Base-by-base conservation (phyloP, 2,797 vertebrate species). In the Gobionotothen gibberifrons region DNA sequence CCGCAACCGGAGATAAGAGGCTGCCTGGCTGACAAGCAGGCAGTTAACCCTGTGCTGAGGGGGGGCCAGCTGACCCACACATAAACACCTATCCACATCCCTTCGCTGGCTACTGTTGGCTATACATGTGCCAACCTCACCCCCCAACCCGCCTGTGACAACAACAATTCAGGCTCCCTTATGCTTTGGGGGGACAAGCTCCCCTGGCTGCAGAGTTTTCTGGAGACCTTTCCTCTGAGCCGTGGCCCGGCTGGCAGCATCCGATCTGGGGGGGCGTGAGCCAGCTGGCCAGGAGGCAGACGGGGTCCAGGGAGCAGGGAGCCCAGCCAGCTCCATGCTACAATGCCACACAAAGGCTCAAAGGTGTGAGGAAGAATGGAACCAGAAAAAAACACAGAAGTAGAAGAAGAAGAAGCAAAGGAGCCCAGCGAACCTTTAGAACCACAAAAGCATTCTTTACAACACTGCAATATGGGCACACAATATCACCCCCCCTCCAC, bases 241-340 rank as follows among this genome's bases (percentile, higher is more conserved):
- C 90, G 66, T 90, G 87, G 87, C 90, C 91, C 73, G 86, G 87
- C 92, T 94, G 93, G 92, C 91, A 93, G 85, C 76, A 85, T 91
- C 82, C 62, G 76, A 90, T 90, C 86, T 80, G 76, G 81, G 89
- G 89, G 88, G 85, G 79, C 54, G 65, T 19, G 79, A 87, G 91
- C 93, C 93, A 95, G 93, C 92, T 95, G 94, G 95, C 92, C 90
- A 79, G 87, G 87, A 93, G 88, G 93, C 91, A 93, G 91, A 89
- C 88, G 80, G 90, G 92, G 91, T 92, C 91, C 81, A 81, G 89
- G 89, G 91, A 92, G 90, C 89, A 90, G 88, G 90, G 93, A 93
- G 74, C 86, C 79, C 22, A 86, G 93, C 93, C 93, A 94, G 93
- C 87, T 91, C 90, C 75, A 76, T 87, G 90, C 84, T 90, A 94